These are phyloP conservation scores for Iphiclides podalirius DNA, from an alignment of 2,888 invertebrate species.

Conservation along the genomic window DNA sequence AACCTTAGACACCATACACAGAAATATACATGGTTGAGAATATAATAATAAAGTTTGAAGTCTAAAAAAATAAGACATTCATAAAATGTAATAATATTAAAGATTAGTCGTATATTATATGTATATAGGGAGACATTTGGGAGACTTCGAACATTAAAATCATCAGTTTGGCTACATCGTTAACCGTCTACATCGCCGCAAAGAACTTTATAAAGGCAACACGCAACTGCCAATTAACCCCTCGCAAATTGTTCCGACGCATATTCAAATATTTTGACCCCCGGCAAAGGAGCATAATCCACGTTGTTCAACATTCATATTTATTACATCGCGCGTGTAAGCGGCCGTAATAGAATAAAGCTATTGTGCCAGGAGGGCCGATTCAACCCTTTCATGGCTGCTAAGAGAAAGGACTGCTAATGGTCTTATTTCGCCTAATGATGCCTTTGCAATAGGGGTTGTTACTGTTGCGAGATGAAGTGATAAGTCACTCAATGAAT, in stretches of 20 bases:
- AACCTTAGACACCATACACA: no score
- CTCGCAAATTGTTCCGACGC: constrained; percentile 67
- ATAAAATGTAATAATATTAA: no score
- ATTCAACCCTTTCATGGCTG: constrained; percentile 73
- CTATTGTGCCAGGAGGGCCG: constrained; percentile 71
- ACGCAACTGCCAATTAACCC: constrained; percentile 68
- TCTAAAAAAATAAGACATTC: no score
- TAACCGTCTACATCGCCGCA: no score
- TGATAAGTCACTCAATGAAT: constrained; percentile 73
- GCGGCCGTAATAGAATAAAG: constrained; percentile 74
- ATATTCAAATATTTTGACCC: constrained; percentile 80
- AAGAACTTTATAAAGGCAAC: constrained; percentile 45
- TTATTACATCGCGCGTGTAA: constrained; percentile 79
- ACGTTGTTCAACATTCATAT: constrained; percentile 77
- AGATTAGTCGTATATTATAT: no score
- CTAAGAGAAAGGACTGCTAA: constrained; percentile 78
- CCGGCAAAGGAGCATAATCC: constrained; percentile 72
- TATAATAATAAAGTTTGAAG: no score
- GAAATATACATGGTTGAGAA: no score
- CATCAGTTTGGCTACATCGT: no score
- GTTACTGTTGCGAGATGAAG: constrained; percentile 71
- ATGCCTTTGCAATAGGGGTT: constrained; percentile 61
- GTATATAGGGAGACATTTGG: no score
- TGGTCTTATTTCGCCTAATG: constrained; percentile 78
- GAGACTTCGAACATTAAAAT: no score